These are phyloP conservation scores for Pseudolycoriella hygida DNA, from an alignment of 2,888 invertebrate genomes.

Conservation along the genomic window DNA sequence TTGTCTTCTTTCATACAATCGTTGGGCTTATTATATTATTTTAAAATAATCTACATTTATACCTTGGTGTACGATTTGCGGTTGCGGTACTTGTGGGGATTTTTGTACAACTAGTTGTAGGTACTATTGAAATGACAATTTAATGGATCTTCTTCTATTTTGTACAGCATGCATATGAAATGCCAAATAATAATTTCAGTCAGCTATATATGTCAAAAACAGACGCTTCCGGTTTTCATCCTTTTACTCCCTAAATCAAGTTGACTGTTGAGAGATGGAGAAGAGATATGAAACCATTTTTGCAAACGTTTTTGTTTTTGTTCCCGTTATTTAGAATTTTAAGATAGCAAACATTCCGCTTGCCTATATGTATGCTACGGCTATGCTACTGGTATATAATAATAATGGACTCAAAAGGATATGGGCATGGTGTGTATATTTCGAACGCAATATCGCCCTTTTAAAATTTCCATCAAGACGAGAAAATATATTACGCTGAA, in stretches of 20 bases:
- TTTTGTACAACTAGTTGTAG: no score
- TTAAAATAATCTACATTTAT: no score
- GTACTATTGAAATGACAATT: no score
- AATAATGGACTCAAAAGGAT: no score
- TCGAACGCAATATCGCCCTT: not conserved
- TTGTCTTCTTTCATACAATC: no score
- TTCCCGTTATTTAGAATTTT: not conserved
- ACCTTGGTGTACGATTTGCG: no score
- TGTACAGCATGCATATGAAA: not conserved
- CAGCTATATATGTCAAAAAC: not conserved
- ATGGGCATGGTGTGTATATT: not conserved
- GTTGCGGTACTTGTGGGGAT: no score
- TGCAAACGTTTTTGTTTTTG: not conserved
- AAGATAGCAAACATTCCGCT: not conserved
- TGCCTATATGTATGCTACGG: no score
- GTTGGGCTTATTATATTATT: no score
- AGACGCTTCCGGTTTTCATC: slow-evolving; percentile 1
- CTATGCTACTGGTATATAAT: no score
- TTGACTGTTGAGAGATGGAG: not conserved
- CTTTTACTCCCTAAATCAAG: not conserved
- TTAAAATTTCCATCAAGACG: not conserved
- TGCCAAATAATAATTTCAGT: not conserved
- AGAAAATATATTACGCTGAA: not conserved
- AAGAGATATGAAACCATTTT: not conserved
- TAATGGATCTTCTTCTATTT: not conserved